Evolutionary conservation across 2,888 invertebrate species (phyloP).

Genomic region (Agrotis puta): DNA sequence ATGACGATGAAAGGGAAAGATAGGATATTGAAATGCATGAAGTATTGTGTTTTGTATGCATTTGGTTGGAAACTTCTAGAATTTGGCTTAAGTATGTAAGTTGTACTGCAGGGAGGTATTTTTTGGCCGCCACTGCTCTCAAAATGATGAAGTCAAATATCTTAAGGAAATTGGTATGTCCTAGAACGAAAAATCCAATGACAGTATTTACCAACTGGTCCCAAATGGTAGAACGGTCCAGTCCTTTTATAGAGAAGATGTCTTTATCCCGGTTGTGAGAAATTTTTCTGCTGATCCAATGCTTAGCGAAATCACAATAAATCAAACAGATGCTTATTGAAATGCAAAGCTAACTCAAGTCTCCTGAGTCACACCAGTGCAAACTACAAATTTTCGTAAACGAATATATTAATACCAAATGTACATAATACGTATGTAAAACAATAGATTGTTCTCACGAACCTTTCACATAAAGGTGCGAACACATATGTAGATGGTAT

Average conservation of each 20-base stretch:
- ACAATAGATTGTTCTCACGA: slow-evolving; percentile 62
- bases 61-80: slow-evolving; percentile 3
- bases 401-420: slow-evolving; percentile 53
- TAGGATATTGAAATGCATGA: slow-evolving; percentile 18
- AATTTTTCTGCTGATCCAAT: not conserved
- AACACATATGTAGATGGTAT: slow-evolving; percentile 63
- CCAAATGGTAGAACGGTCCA: not conserved
- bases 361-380: slow-evolving; percentile 34
- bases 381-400: slow-evolving; percentile 33
- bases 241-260: not conserved
- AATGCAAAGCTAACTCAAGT: slow-evolving; percentile 9
- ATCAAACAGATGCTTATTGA: slow-evolving; percentile 1
- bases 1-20: slow-evolving; percentile 51
- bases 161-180: not conserved
- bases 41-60: slow-evolving; percentile 14
- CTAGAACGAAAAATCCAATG: not conserved
- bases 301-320: slow-evolving; percentile 1
- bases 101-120: slow-evolving; percentile 24
- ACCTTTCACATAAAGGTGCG: slow-evolving; percentile 62
- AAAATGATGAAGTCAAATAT: not conserved
- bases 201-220: not conserved
- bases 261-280: not conserved
- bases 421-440: slow-evolving; percentile 54
- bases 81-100: not conserved
- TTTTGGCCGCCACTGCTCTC: not conserved